A percentile compares a stretch with the other conserved stretches of the same genome.
Evolutionary conservation across 2,888 invertebrate species (phyloP).

Genomic region (Chalcis sispes): DNA sequence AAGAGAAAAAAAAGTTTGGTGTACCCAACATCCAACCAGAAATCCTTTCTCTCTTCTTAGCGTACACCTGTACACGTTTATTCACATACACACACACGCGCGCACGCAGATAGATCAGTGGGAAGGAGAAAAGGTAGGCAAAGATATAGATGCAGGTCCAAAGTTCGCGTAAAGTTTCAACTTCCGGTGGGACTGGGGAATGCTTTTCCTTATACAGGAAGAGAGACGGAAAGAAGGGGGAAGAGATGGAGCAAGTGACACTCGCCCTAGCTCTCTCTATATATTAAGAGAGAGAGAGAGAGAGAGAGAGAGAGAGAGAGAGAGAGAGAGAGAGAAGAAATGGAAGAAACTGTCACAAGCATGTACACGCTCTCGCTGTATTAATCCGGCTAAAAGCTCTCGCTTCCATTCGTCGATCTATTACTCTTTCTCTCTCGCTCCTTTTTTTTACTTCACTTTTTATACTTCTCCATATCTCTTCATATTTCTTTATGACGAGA

Average conservation of each 20-base stretch:
- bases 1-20: no score
- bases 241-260: not conserved
- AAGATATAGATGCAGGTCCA: constrained; percentile 43
- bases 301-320: not conserved
- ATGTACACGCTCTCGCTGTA: constrained; percentile 60
- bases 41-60: constrained; percentile 15
- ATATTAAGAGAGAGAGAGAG: not conserved
- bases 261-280: no score
- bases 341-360: constrained; percentile 60
- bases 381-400: constrained; percentile 72
- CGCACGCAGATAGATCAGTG: no score
- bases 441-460: not conserved
- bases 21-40: constrained; percentile 4
- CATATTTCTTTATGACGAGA: constrained; percentile 21
- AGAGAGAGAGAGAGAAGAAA: constrained; percentile 28
- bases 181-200: constrained; percentile 34
- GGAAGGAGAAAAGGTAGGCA: not conserved
- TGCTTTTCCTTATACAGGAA: constrained; percentile 32
- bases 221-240: not conserved
- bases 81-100: not conserved
- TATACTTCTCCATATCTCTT: constrained; percentile 10
- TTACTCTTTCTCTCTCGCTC: not conserved
- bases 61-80: not conserved
- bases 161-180: constrained; percentile 50
- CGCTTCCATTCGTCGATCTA: constrained; percentile 40